Conservation (phyloP, 2,797 vertebrate species). For the Mormyrus proboscirostris region DNA sequence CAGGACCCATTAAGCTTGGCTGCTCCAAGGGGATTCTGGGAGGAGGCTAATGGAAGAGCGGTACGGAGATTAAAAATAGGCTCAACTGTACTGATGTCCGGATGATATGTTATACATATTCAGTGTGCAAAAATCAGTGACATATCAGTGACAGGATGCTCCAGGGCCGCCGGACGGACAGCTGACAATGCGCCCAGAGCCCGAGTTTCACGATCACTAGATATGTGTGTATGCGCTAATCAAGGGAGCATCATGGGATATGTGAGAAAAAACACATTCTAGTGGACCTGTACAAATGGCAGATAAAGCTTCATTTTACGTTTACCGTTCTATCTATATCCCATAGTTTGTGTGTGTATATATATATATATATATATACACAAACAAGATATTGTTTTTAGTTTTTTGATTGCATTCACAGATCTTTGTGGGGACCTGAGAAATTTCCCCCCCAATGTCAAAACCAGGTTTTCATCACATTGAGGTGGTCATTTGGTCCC, state of each 20-base stretch:
- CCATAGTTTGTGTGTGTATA: neutral
- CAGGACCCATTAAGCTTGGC: neutral
- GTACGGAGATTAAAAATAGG: neutral
- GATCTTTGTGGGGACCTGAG: too few relatives aligned
- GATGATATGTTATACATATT: neutral
- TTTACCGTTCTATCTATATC: neutral
- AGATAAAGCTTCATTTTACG: neutral
- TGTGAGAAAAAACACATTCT: neutral
- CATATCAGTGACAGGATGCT: neutral
- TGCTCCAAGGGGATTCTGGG: neutral
- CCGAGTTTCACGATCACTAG: neutral
- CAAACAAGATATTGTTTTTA: neutral
- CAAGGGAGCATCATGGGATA: neutral
- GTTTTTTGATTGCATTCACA: neutral
- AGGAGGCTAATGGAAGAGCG: neutral
- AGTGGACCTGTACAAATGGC: neutral
- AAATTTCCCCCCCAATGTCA: too few relatives aligned
- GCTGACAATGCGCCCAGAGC: neutral
- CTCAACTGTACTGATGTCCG: neutral
- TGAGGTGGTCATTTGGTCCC: neutral
- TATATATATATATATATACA: neutral
- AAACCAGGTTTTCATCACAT: neutral
- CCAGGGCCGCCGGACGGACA: neutral
- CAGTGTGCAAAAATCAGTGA: neutral
- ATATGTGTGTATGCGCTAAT: neutral